Percentiles rank a stretch among this genome's conserved stretches.
Conservation (phyloP, 2,113 vertebrate genomes). For the Otolemur garnettii region DNA sequence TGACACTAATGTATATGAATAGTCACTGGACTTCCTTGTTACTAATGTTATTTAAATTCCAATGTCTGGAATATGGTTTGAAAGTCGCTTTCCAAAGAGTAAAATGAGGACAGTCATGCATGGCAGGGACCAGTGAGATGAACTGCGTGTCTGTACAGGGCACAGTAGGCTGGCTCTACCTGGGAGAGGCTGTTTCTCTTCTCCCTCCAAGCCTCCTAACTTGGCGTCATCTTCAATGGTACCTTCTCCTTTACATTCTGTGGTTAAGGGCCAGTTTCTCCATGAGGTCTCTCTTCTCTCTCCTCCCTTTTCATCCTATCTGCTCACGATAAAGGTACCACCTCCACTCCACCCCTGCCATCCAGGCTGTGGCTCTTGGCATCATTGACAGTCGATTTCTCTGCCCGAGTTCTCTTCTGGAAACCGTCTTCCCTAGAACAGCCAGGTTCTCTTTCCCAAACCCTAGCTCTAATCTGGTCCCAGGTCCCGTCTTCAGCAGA, state of each 20-base stretch:
- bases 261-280: not conserved
- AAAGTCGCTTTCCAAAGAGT: not conserved
- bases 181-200: not conserved
- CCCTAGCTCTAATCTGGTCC: not conserved
- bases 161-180: not conserved
- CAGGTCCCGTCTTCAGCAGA: not conserved
- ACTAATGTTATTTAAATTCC: not conserved
- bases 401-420: not conserved
- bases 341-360: too few relatives aligned
- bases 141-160: rapidly evolving
- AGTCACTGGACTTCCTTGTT: not conserved
- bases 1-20: not conserved
- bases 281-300: not conserved
- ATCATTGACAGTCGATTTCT: not conserved
- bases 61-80: not conserved
- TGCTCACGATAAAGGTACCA: rapidly evolving
- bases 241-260: not conserved
- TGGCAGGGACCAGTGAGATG: rapidly evolving
- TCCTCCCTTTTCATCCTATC: not conserved
- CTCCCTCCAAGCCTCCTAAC: not conserved
- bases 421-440: rapidly evolving
- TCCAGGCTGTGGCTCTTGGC: rapidly evolving
- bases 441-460: not conserved
- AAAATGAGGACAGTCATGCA: not conserved
- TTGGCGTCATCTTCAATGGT: not conserved